Evolutionary conservation across 92 coral and sea anemone species (phyloP).

Genomic region (Chrysogorgia sp.): DNA sequence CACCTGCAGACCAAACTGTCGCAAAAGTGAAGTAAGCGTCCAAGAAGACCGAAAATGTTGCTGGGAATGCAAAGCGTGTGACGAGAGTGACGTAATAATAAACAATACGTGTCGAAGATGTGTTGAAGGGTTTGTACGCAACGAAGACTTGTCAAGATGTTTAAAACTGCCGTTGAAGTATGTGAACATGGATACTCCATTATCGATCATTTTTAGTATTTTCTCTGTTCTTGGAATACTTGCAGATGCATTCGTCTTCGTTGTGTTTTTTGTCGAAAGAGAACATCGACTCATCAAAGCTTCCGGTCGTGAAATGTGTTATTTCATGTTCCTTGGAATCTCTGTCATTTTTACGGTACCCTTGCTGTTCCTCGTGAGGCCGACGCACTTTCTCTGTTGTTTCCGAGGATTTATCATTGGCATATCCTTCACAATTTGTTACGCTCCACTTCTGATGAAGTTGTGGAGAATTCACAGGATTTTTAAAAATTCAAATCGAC

Average conservation of each 20-base stretch:
- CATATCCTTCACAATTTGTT: conserved; percentile 36
- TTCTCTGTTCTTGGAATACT: conserved; percentile 56
- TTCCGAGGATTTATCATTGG: conserved; percentile 56
- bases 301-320: no score
- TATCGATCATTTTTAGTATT: conserved; percentile 45
- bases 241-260: conserved; percentile 45
- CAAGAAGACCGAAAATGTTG: conserved; percentile 31
- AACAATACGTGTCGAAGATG: conserved; percentile 79
- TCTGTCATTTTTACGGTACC: conserved; percentile 66
- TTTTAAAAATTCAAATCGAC: conserved; percentile 15
- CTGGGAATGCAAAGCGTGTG: conserved; percentile 46
- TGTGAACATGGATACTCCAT: conserved; percentile 55
- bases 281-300: conserved; percentile 53
- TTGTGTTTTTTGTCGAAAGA: conserved; percentile 58
- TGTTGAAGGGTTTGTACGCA: conserved; percentile 68
- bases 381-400: conserved; percentile 58
- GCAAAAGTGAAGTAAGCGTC: conserved; percentile 5
- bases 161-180: conserved; percentile 58
- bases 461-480: conserved; percentile 38
- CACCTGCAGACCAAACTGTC: conserved; percentile 35
- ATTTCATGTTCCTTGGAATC: conserved; percentile 68
- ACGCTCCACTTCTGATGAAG: conserved; percentile 19
- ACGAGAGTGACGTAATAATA: conserved; percentile 30
- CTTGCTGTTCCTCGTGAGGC: conserved; percentile 57
- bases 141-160: conserved; percentile 61